Evolutionary conservation across 1,140 invertebrate genomes (phyloP), one percentile per base, ranked within the genome.

Genomic region (Pseudobourletiella spinata): DNA sequence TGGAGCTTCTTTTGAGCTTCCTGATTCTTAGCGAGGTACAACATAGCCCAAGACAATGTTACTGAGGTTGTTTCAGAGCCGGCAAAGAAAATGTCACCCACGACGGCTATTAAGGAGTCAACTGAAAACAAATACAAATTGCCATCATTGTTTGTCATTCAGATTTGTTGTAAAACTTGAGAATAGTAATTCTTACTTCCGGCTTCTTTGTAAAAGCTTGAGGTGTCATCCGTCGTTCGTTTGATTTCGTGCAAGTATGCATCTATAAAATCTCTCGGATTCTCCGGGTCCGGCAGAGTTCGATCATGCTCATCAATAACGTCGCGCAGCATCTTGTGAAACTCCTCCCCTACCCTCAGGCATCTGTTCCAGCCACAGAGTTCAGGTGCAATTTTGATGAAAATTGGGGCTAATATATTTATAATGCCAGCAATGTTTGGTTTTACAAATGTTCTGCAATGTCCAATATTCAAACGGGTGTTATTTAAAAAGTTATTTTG

Each of bases 161-260:
- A n/a, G n/a, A n/a, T n/a, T n/a, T n/a, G n/a, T n/a, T n/a, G n/a
- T n/a, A n/a, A n/a, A n/a, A n/a, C n/a, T n/a, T n/a, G n/a, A n/a
- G n/a, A n/a, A n/a, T n/a, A n/a, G n/a, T n/a, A n/a, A n/a, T n/a
- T n/a, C n/a, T n/a, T n/a, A 46, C 39, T 29, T 44, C 60, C 52
- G 22, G 15, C 2, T 16, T 51, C 48, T 52, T 60, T 52, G 46
- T 52, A 60, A 20, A 60, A 60, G 54, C 59, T 60, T 6, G 59
- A 60, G 2, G 18, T 52, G 0, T 29, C 29, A 52, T 60, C 59
- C 8, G 48, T 42, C 11, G 59, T 54, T 15, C 1, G 18, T 43
- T 52, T 32, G 1, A 60, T 60, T n/a, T 60, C 48, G n/a, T 60
- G 15, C 14, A 60, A 26, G 24, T 54, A 60, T n/a, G 28, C 22